Percentiles rank a stretch among this genome's conserved stretches.
Evolutionary conservation across 2,888 invertebrate species (phyloP).

Genomic region (Cephus nigrinus): DNA sequence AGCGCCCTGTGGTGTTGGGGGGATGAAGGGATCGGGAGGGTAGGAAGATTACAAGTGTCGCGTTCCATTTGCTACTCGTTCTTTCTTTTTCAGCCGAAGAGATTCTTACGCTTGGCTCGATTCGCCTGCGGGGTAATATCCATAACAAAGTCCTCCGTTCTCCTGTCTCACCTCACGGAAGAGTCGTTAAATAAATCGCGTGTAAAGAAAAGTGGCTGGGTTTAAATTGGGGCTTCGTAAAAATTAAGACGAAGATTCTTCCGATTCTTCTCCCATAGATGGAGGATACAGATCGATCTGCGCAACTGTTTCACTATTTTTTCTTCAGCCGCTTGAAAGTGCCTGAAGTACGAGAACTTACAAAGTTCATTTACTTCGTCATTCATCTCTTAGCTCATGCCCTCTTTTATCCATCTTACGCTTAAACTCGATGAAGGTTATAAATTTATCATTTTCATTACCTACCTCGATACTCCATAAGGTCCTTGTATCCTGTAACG

Average conservation of each 20-base stretch:
- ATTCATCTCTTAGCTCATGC: neutral
- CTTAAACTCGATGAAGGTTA: neutral
- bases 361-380: neutral
- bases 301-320: neutral
- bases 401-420: neutral
- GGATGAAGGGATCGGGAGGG: conserved; percentile 14
- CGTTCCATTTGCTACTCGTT: conserved; percentile 47
- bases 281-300: neutral
- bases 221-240: conserved; percentile 31
- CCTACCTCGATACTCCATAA: neutral
- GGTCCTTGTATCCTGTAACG: neutral
- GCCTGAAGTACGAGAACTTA: too few species aligned
- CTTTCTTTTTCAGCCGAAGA: conserved; percentile 30
- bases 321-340: neutral
- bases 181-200: conserved; percentile 46
- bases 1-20: conserved; percentile 11
- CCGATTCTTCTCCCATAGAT: neutral
- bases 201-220: conserved; percentile 28
- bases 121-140: conserved; percentile 31
- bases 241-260: conserved; percentile 28
- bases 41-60: conserved; percentile 48
- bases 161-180: conserved; percentile 21
- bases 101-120: conserved; percentile 34
- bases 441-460: neutral
- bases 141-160: conserved; percentile 41